Base-by-base conservation (phyloP, 2,797 vertebrate genomes). In the Neomorphus geoffroyi region DNA sequence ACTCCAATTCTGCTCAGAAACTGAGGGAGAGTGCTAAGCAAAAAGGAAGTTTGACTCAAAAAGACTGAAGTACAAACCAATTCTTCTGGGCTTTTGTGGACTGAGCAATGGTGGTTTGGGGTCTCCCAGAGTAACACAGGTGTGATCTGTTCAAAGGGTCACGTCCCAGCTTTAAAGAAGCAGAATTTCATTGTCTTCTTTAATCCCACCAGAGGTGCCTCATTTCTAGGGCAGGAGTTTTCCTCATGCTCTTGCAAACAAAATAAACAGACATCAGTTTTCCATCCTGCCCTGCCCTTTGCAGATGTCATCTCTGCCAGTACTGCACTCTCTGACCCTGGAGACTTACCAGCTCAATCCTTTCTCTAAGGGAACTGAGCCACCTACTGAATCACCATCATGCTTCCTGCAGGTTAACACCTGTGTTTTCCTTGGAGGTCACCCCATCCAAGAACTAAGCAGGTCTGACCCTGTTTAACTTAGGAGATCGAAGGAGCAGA, bases 361-460 rank as follows among this genome's bases (percentile, higher is more conserved):
- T 67, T 41, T 39, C 60, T 73, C 77, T 19, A 11, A 86, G 82
- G 69, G 62, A 88, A 46, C 43, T 6, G 33, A 92, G 82, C 85
- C 72, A 72, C 72, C 72, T 91, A 32, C 46, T 7, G 22, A 81
- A 75, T 84, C 90, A 67, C 87, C 87, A 72, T 8, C 66, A 41
- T 58, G 13, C 69, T 78, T 88, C 53, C 89, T 48, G 37, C 58
- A 84, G 85, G 46, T 48, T 53, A 39, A 77, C 84, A 89, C 78
- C 79, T 94, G 45, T 91, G 73, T 91, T 97, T 92, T 53, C 88
- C 80, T 94, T 94, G 94, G 91, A 90, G 85, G 37, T 57, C 39
- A 45, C 53, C 53, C 88, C 61, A 70, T 77, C 53, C 83, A 61
- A 61, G 56, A 70, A 39, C 30, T 28, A 62, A 48, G 39, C 46